Evolutionary conservation across 2,113 vertebrate species (phyloP).

Genomic region (Gobiocypris rarus): DNA sequence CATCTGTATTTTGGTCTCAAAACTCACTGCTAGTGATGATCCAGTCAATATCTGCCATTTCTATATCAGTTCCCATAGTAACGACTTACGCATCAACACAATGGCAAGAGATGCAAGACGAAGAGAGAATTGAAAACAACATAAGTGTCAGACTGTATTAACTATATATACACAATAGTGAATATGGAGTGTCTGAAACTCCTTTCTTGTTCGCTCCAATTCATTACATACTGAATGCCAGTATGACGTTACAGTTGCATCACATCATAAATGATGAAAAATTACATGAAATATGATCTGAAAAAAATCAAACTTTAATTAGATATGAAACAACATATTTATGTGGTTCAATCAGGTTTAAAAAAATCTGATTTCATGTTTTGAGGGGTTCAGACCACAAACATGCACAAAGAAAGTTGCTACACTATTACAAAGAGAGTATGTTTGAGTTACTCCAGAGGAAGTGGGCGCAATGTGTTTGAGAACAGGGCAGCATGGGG

Average conservation of each 20-base stretch:
- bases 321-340: conserved; percentile 2
- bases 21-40: not conserved
- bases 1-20: not conserved
- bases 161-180: not conserved
- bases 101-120: not conserved
- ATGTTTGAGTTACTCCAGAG: not conserved
- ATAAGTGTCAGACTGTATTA: not conserved
- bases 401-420: not conserved
- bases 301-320: not conserved
- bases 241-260: not conserved
- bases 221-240: not conserved
- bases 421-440: not conserved
- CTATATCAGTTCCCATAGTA: conserved; percentile 1
- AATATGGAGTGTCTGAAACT: not conserved
- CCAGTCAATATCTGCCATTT: not conserved
- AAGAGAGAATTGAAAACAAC: not conserved
- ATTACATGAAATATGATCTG: not conserved
- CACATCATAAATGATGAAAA: not conserved
- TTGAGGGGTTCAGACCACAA: not conserved
- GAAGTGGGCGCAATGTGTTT: not conserved
- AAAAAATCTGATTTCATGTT: not conserved
- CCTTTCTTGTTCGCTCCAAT: not conserved
- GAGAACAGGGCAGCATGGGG: not conserved
- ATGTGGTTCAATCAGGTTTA: not conserved
- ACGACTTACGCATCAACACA: not conserved